Base-by-base conservation (phyloP, 2,113 vertebrate species). In the Ceyx cyanopectus region DNA sequence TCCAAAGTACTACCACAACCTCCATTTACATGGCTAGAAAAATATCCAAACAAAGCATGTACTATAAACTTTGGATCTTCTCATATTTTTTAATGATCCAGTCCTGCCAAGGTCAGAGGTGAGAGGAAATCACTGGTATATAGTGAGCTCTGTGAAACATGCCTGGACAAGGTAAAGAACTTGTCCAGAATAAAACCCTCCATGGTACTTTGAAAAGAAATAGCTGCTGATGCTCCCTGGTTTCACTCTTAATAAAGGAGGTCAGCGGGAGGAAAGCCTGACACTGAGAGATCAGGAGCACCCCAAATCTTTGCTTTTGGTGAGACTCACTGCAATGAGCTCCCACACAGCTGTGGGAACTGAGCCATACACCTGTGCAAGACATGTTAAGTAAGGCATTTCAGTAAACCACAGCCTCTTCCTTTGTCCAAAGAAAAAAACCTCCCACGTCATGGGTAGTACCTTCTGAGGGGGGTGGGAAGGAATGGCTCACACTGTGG, bases 171-270 rank as follows among this genome's bases (percentile, higher is more conserved):
- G 34, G 62, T 24, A 80, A 69, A 8, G 27, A 57, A 76, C 32
- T 72, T 92, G 56, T 56, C 51, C 53, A 91, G 34, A 82, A 81
- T 34, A 92, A 70, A 20, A 72, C 9, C 58, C 29, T 53, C 43
- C 12, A 19, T 8, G 30, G 56, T n/a, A 67, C 14, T 27, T 8
- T 58, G 14, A 48, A 63, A 94, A 81, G 14, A 91, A 87, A 77
- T 67, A 80, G 46, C 51, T 87, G 34, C 18, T 0, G 0, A 51
- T 0, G 0, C 41, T 67, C 43, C n/a, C 63, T 70, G 32, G 37
- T 24, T 75, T 43, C 34, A 70, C 15, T 14, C 43, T 79, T 76
- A 85, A 69, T 54, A 82, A 76, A 89, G 37, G 40, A 82, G 58
- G 66, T 27, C 34, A 46, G 32, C 53, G 56, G 61, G 92, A 58